phyloP scores from a whole-genome alignment of 2,113 vertebrate genomes.

The Archocentrus centrarchus region DNA sequence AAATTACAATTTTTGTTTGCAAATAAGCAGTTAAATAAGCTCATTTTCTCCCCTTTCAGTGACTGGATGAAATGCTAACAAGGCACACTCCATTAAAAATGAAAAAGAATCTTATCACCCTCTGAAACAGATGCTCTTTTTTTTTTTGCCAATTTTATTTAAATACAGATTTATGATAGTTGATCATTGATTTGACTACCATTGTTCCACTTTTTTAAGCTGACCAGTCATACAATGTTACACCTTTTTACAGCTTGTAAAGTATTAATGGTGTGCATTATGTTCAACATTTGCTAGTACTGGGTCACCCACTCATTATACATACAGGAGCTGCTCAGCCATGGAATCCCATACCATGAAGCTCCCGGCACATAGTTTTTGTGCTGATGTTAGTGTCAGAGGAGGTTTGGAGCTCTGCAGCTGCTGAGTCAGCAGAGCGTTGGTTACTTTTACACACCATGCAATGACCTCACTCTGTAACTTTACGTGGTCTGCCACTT shows the following conservation, averaged over 20 bases:
- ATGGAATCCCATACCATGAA: no score
- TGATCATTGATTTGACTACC: not conserved
- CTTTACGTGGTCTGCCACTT: no score
- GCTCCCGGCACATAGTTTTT: no score
- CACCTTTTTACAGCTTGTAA: not conserved
- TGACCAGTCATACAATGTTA: not conserved
- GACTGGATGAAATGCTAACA: not conserved
- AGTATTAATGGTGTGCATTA: not conserved
- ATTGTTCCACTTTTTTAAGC: not conserved
- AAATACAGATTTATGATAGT: not conserved
- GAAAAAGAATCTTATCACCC: not conserved
- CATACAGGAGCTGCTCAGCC: no score
- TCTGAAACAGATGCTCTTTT: not conserved
- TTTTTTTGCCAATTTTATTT: not conserved
- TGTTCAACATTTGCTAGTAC: not conserved
- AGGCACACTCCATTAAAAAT: not conserved
- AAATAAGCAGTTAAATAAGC: not conserved
- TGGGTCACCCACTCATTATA: not conserved
- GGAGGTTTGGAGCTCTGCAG: no score
- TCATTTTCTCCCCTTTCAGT: not conserved
- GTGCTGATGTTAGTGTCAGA: no score
- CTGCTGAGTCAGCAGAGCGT: no score
- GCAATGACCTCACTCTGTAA: no score
- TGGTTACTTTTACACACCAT: no score
- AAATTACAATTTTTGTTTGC: not conserved